phyloP scores from a whole-genome alignment of 1,140 invertebrate species.

The Harlomillsia oculata region DNA sequence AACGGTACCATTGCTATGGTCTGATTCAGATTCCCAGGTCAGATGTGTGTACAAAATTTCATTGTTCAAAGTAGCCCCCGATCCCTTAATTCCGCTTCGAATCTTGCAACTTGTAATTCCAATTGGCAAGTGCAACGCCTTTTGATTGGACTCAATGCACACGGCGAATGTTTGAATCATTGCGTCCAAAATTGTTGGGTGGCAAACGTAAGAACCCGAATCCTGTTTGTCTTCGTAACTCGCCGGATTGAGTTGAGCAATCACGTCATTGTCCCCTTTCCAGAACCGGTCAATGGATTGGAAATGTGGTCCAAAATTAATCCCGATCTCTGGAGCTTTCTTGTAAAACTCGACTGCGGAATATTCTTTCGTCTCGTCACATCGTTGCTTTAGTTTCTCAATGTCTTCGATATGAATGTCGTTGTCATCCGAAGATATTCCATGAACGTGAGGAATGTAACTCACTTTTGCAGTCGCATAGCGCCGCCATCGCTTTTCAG shows the following conservation, averaged over 20 bases:
- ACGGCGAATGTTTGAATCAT: slow-evolving; percentile 1
- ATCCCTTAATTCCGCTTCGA: no score
- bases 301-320: neutral
- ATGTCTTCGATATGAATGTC: neutral
- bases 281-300: neutral
- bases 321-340: neutral
- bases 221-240: no score
- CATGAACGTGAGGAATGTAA: neutral
- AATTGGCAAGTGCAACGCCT: neutral
- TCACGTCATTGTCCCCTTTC: neutral
- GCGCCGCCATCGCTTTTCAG: neutral
- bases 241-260: neutral
- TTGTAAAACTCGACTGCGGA: neutral
- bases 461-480: neutral
- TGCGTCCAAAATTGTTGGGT: neutral
- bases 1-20: no score
- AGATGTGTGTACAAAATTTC: no score
- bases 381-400: neutral
- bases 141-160: neutral
- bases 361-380: neutral
- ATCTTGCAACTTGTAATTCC: no score
- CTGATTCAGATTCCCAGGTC: no score
- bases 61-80: no score
- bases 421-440: neutral
- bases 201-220: neutral